These are phyloP conservation scores for Athalia rosae DNA, from an alignment of 2,888 invertebrate species.

Conservation along the genomic window DNA sequence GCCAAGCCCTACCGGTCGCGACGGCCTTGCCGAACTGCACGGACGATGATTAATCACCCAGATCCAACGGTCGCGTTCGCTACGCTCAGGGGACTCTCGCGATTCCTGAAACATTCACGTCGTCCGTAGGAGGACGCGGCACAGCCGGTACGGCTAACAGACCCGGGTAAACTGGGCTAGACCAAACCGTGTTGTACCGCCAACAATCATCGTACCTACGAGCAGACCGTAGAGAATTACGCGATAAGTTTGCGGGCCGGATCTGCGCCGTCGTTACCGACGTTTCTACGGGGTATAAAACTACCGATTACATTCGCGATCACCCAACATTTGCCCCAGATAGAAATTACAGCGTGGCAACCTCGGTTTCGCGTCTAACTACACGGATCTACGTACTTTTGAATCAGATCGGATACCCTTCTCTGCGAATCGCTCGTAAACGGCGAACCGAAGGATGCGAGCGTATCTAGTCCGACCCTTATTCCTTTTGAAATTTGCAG, in stretches of 20 bases:
- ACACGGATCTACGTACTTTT: too few species aligned
- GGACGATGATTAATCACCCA: constrained; percentile 26
- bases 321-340: background rate
- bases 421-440: too few species aligned
- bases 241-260: background rate
- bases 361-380: too few species aligned
- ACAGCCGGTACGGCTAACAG: background rate
- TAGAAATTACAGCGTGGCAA: background rate
- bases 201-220: background rate
- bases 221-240: background rate
- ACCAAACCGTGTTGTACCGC: background rate
- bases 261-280: background rate
- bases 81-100: background rate
- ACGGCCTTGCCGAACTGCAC: constrained; percentile 22
- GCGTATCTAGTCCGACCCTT: too few species aligned
- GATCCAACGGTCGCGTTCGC: constrained; percentile 9
- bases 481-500: too few species aligned
- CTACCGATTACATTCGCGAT: background rate
- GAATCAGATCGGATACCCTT: too few species aligned
- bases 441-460: too few species aligned
- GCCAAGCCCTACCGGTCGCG: background rate
- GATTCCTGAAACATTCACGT: too few species aligned
- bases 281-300: constrained; percentile 2
- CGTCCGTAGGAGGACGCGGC: constrained; percentile 16
- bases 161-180: constrained; percentile 7